Conservation (phyloP, 1,140 invertebrate genomes). For the Achatina immaculata region DNA sequence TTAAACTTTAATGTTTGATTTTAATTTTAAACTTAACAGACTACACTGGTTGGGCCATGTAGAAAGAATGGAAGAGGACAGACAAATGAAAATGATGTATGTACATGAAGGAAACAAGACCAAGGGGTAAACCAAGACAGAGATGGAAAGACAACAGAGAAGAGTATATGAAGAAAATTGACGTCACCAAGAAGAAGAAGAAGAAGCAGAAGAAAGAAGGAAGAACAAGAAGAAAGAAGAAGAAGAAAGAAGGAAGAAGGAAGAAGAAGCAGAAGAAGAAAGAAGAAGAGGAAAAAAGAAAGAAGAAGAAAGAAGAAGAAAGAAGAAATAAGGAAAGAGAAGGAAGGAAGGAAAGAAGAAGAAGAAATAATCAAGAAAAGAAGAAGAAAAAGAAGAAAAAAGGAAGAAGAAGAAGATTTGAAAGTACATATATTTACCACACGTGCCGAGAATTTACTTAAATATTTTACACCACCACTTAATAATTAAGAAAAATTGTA, state of each 20-base stretch:
- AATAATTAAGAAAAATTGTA: too few species aligned
- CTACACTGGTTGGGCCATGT: too few species aligned
- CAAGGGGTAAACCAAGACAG: too few species aligned
- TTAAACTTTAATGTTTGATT: too few species aligned
- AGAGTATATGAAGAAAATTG: background rate
- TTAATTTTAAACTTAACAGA: too few species aligned
- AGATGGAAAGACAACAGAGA: too few species aligned
- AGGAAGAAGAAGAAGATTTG: background rate
- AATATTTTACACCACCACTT: too few species aligned
- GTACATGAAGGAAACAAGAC: too few species aligned
- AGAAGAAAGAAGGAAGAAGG: background rate
- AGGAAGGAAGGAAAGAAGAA: background rate
- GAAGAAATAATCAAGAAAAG: background rate
- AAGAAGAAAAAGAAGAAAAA: background rate
- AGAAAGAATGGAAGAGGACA: too few species aligned
- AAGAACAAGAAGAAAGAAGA: background rate
- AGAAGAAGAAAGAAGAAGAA: background rate
- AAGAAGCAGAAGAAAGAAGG: background rate
- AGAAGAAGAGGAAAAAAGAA: background rate
- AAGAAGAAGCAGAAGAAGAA: background rate
- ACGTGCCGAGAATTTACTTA: too few species aligned
- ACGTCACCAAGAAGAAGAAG: background rate
- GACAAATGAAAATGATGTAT: too few species aligned
- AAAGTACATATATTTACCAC: too few species aligned
- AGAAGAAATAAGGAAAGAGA: background rate